Evolutionary conservation across 2,888 invertebrate species (phyloP).

Genomic region (Leptopterna dolabrata): DNA sequence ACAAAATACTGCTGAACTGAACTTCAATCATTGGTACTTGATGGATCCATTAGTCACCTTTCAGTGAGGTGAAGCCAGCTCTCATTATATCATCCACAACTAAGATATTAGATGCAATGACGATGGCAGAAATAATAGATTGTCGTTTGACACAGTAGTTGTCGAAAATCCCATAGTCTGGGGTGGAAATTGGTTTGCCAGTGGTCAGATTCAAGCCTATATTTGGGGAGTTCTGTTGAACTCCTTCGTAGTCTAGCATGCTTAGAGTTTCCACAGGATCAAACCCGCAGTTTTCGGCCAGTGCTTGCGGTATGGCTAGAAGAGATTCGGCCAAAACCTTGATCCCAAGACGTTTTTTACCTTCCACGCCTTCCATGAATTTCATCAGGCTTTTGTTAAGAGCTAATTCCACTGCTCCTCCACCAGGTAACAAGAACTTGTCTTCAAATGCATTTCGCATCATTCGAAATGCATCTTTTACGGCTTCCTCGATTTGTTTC

Average conservation of each 20-base stretch:
- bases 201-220: constrained; percentile 92
- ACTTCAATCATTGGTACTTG: no score
- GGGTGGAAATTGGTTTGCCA: constrained; percentile 89
- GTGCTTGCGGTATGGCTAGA: constrained; percentile 91
- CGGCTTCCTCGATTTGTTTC: constrained; percentile 95
- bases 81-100: constrained; percentile 99
- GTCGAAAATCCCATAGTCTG: constrained; percentile 90
- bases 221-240: constrained; percentile 71
- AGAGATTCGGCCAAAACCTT: constrained; percentile 98
- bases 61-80: constrained; percentile 96
- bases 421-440: constrained; percentile 90
- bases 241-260: constrained; percentile 90
- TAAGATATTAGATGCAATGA: constrained; percentile 96
- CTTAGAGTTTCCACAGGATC: constrained; percentile 96
- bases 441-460: constrained; percentile 97
- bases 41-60: constrained; percentile 66
- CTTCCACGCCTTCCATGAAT: constrained; percentile 79
- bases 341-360: constrained; percentile 88
- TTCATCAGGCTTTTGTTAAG: constrained; percentile 74
- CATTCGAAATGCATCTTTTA: constrained; percentile 94
- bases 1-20: no score
- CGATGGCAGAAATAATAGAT: constrained; percentile 91
- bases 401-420: constrained; percentile 94
- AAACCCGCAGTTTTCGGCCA: constrained; percentile 94
- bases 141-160: constrained; percentile 98